A percentile compares a stretch with the other conserved stretches of the same genome.
Conservation (phyloP, 2,888 invertebrate species). For the Lepidonotus clava region DNA sequence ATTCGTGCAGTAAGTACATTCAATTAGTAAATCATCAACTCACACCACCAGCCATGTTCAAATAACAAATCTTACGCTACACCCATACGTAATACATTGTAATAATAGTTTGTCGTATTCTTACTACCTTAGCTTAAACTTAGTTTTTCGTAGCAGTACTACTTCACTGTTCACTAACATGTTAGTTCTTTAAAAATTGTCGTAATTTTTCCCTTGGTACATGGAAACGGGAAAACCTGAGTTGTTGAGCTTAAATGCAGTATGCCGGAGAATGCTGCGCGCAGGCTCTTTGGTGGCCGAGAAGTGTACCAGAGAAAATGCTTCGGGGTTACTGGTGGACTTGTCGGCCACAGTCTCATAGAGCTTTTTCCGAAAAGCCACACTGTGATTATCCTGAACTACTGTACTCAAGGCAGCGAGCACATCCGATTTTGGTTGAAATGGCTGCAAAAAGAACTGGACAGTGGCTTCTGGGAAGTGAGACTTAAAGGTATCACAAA, state of each 20-base stretch:
- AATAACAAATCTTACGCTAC: too few relatives aligned
- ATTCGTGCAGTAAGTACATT: too few relatives aligned
- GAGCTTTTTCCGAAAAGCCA: neutral
- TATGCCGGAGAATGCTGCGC: neutral
- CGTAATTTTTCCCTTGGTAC: too few relatives aligned
- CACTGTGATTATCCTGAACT: neutral
- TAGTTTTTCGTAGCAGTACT: too few relatives aligned
- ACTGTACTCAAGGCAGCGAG: neutral
- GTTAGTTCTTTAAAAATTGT: too few relatives aligned
- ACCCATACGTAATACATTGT: too few relatives aligned
- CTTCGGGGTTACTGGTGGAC: neutral
- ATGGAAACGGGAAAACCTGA: neutral
- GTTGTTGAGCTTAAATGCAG: neutral
- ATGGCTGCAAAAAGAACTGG: slow-evolving; percentile 33
- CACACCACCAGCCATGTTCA: too few relatives aligned
- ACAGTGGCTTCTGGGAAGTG: neutral
- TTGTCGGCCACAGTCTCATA: neutral
- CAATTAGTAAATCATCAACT: too few relatives aligned
- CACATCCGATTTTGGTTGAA: neutral
- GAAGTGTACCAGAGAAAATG: neutral
- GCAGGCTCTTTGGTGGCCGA: neutral
- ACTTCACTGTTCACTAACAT: too few relatives aligned
- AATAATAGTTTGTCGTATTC: too few relatives aligned
- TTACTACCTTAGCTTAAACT: too few relatives aligned
- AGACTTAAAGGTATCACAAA: neutral